Percentiles rank a stretch among this genome's conserved stretches.
phyloP scores from a whole-genome alignment of 2,113 vertebrate genomes.

The Macrotus californicus region DNA sequence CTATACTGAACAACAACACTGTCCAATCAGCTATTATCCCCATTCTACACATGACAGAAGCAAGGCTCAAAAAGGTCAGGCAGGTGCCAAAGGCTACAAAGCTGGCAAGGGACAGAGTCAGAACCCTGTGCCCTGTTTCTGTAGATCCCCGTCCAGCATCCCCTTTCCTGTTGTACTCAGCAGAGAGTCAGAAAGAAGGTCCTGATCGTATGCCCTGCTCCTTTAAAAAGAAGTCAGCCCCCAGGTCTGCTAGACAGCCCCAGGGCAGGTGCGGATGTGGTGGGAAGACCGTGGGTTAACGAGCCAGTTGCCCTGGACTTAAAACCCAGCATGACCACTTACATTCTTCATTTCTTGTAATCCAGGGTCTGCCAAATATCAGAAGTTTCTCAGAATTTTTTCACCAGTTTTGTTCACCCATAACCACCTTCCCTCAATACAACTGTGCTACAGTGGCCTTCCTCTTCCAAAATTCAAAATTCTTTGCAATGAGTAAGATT shows the following conservation, averaged over 20 bases:
- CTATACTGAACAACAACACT: neutral
- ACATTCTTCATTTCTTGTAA: neutral
- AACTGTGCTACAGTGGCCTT: neutral
- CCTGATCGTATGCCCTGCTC: neutral
- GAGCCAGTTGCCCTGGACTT: too few species aligned
- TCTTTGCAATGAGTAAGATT: neutral
- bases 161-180: neutral
- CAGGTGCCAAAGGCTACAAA: neutral
- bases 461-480: neutral
- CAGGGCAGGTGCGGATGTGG: too few species aligned
- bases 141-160: neutral
- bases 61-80: neutral
- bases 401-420: neutral
- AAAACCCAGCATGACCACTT: neutral
- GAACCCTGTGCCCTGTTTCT: neutral
- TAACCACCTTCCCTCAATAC: neutral
- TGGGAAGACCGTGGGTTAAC: neutral
- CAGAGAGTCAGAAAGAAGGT: neutral
- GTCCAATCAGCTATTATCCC: neutral
- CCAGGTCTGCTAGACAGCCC: neutral
- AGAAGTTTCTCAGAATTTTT: neutral
- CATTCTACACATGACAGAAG: neutral
- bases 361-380: neutral
- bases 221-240: neutral
- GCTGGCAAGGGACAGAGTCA: neutral